A percentile compares a stretch with the other conserved stretches of the same genome.
Evolutionary conservation across 1,140 invertebrate species (phyloP).

Genomic region (Chironomus tepperi): DNA sequence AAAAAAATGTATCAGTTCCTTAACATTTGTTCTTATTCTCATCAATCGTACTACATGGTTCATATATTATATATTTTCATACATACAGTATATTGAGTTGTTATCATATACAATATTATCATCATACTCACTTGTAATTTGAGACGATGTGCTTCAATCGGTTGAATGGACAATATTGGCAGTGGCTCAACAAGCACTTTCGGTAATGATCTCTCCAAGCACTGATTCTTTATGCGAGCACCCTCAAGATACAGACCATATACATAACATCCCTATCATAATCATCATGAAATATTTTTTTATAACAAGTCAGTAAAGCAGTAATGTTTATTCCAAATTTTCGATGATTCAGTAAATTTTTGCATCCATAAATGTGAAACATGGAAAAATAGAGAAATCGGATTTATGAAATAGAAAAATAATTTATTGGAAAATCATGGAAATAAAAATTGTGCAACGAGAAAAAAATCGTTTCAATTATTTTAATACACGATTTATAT

Average conservation of each 20-base stretch:
- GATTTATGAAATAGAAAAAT: constrained; percentile 27
- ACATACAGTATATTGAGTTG: neutral
- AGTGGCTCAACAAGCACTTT: constrained; percentile 79
- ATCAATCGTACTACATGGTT: no score
- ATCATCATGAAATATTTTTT: constrained; percentile 17
- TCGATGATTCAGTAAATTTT: no score
- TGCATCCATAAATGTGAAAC: neutral
- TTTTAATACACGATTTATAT: neutral
- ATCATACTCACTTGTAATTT: constrained; percentile 60
- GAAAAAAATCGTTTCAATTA: neutral
- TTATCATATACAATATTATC: constrained; percentile 11
- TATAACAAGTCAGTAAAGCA: neutral
- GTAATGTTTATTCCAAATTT: no score
- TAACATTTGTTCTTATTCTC: no score
- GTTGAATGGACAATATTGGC: constrained; percentile 73
- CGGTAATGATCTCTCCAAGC: constrained; percentile 64
- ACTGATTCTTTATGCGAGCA: constrained; percentile 58
- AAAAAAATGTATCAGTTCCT: no score
- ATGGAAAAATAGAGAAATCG: neutral
- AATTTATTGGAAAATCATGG: neutral
- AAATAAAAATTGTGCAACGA: neutral
- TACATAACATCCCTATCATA: constrained; percentile 65
- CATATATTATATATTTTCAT: no score
- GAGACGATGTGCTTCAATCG: constrained; percentile 72
- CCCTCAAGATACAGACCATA: constrained; percentile 85